Evolutionary conservation across 2,113 vertebrate genomes (phyloP).

Genomic region (Anhinga anhinga): DNA sequence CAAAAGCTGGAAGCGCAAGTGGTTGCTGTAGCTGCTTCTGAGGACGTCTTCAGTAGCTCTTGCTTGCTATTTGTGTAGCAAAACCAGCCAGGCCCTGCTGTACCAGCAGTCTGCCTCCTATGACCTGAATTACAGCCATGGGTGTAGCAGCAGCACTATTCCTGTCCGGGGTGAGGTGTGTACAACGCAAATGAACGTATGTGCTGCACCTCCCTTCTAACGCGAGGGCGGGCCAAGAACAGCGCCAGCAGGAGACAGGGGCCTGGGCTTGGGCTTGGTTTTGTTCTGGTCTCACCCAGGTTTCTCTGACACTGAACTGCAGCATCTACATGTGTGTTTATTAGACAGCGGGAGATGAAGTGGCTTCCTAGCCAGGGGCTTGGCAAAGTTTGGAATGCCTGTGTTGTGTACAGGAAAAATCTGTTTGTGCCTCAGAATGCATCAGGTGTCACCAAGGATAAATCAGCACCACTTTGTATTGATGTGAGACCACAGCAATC

Average conservation of each 20-base stretch:
- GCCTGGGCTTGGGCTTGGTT: neutral
- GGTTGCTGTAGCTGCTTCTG: neutral
- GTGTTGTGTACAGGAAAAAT: neutral
- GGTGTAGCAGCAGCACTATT: neutral
- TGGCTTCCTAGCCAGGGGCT: neutral
- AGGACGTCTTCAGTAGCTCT: neutral
- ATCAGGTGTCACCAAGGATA: neutral
- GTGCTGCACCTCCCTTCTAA: neutral
- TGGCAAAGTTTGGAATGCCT: neutral
- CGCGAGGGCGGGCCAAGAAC: fast-evolving
- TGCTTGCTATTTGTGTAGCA: neutral
- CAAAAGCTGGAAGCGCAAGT: neutral
- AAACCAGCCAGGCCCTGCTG: fast-evolving
- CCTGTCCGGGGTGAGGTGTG: fast-evolving
- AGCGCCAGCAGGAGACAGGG: fast-evolving
- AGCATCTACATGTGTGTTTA: fast-evolving
- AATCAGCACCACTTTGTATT: neutral
- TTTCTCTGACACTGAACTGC: neutral
- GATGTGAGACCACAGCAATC: neutral
- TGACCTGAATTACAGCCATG: fast-evolving
- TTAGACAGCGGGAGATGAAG: neutral
- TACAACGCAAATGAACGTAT: fast-evolving
- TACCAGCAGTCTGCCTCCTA: neutral
- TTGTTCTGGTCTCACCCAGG: neutral
- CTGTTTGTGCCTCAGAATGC: neutral